phyloP scores from a whole-genome alignment of 2,113 vertebrate species.

The Elanoides forficatus region DNA sequence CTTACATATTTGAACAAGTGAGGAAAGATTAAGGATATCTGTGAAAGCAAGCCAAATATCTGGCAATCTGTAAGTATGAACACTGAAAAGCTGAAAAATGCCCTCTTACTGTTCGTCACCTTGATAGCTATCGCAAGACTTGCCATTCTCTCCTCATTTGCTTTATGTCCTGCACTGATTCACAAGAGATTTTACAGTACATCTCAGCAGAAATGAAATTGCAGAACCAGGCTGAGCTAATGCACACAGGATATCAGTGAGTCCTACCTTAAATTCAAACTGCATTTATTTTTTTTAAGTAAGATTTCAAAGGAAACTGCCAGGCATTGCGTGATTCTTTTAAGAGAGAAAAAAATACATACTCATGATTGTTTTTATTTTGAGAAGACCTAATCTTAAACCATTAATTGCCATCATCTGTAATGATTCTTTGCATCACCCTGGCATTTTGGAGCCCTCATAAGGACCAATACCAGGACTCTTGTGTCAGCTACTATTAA shows the following conservation, averaged over 20 bases:
- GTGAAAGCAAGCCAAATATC: neutral
- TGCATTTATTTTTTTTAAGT: neutral
- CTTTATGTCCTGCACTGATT: neutral
- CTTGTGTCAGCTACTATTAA: neutral
- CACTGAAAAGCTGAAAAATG: neutral
- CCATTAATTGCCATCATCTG: neutral
- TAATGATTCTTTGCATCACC: neutral
- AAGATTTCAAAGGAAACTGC: neutral
- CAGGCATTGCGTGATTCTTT: neutral
- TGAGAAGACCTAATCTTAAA: neutral
- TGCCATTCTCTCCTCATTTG: neutral
- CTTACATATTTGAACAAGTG: neutral
- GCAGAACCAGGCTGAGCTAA: neutral
- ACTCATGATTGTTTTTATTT: neutral
- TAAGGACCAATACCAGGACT: neutral
- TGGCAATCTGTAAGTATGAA: neutral
- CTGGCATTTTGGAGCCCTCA: neutral
- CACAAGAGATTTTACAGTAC: neutral
- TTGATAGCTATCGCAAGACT: neutral
- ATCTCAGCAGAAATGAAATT: neutral
- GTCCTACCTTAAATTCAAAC: neutral
- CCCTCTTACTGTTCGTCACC: neutral
- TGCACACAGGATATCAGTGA: neutral
- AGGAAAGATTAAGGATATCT: neutral
- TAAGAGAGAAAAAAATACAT: neutral